Base-by-base conservation (phyloP, 1,140 invertebrate genomes). In the Diorhabda elongata region DNA sequence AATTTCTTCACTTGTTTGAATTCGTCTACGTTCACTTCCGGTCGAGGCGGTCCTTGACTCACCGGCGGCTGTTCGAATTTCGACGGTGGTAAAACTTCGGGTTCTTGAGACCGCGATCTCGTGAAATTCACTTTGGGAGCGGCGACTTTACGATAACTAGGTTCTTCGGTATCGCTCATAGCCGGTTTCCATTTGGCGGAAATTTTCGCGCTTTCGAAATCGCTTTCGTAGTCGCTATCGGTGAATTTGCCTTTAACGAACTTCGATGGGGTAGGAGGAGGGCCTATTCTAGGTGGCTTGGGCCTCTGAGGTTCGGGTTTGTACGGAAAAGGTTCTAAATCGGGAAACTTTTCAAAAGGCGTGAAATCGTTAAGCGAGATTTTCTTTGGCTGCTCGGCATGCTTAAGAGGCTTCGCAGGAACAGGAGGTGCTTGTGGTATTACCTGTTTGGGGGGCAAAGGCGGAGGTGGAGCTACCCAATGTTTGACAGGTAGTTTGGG, bases 211-310 rank as follows among this genome's bases (percentile, higher is more conserved):
- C 80, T 77, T 71, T 89, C 88, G 58, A 87, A 81, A 81, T 91
- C 90, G 73, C 89, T 90, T 78, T 91, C 89, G 73, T 91, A 91
- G 71, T 91, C 90, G 71, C 89, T 90, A 71, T 90, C 89, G 3
- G 81, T 78, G 69, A 87, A 83, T 56, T 83, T 83, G 41, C 85
- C 85, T 74, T 86, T 88, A 0, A 85, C 80, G 75, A 90, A 88
- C 73, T 89, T 90, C 0, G 84, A 83, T 5, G 88, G 88, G 26
- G 84, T 81, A 1, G 87, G 84, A 2, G 87, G 83, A 8, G 85
- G 84, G 7, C 83, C 80, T 5, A 79, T 73, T 58, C 78, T 83
- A 44, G 69, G 73, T 41, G 73, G 78, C 77, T 73, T 81, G 2
- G 79, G 76, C 76, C 77, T 77, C 56, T 78, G 73, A 5, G 80